Conservation (phyloP, 2,888 invertebrate genomes). For the Sylvicola cinctus region DNA sequence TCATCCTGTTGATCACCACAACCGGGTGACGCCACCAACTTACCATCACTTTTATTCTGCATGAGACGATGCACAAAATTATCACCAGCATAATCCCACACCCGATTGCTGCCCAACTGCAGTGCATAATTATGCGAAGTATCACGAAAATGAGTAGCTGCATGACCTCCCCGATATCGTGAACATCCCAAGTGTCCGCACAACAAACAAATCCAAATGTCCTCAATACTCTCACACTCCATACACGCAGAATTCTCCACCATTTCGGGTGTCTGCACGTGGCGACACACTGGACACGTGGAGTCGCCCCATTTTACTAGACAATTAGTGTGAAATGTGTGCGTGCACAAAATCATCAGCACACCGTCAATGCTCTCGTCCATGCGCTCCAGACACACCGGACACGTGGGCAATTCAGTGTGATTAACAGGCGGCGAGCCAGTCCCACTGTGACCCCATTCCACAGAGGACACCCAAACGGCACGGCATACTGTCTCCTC, state of each 20-base stretch:
- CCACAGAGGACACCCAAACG: constrained; percentile 87
- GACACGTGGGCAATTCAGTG: constrained; percentile 92
- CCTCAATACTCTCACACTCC: constrained; percentile 42
- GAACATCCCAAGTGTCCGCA: constrained; percentile 99
- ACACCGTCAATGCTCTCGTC: constrained; percentile 98
- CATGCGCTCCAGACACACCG: constrained; percentile 67
- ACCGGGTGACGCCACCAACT: constrained; percentile 65
- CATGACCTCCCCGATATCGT: constrained; percentile 74
- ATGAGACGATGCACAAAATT: constrained; percentile 80
- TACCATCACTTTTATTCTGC: constrained; percentile 93
- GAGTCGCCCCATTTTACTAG: constrained; percentile 92
- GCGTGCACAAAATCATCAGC: constrained; percentile 93
- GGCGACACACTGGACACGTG: constrained; percentile 93
- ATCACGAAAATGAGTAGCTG: constrained; percentile 83
- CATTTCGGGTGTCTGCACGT: constrained; percentile 35
- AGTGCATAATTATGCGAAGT: constrained; percentile 96
- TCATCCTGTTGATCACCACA: constrained; percentile 35
- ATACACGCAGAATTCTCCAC: constrained; percentile 34
- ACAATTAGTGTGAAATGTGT: constrained; percentile 92
- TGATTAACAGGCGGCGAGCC: constrained; percentile 53
- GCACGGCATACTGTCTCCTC: constrained; percentile 85
- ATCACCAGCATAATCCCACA: constrained; percentile 98
- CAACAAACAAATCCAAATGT: constrained; percentile 96
- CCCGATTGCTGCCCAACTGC: constrained; percentile 87
- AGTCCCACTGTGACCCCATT: constrained; percentile 56